phyloP scores from a whole-genome alignment of 2,888 invertebrate species.

The Phortica okadai region DNA sequence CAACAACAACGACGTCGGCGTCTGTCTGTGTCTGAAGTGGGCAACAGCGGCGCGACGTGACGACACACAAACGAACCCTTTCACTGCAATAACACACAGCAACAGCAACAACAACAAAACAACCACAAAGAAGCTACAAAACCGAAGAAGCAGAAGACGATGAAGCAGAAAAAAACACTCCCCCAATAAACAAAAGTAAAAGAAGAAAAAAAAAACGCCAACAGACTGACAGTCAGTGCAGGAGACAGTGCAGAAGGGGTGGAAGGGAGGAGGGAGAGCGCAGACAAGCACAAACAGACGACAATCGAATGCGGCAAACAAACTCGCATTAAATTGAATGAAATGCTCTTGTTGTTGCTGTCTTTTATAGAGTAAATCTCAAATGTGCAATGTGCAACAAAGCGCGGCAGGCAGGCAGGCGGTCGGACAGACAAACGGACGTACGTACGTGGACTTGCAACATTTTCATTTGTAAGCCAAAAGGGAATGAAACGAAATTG shows the following conservation, averaged over 20 bases:
- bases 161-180: background rate
- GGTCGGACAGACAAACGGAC: too few relatives aligned
- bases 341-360: constrained; percentile 16
- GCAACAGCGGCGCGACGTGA: background rate
- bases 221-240: background rate
- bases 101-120: background rate
- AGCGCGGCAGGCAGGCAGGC: too few relatives aligned
- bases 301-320: constrained; percentile 25
- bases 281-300: background rate
- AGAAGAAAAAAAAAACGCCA: too few relatives aligned
- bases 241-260: background rate
- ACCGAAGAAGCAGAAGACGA: too few relatives aligned
- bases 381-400: constrained; percentile 21
- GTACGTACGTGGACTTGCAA: too few relatives aligned
- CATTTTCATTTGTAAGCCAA: background rate
- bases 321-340: constrained; percentile 21
- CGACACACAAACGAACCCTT: background rate
- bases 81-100: background rate
- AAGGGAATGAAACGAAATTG: background rate
- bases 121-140: background rate
- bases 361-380: background rate
- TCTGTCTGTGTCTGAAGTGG: background rate
- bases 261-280: background rate
- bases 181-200: background rate
- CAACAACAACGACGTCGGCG: background rate